Evolutionary conservation across 2,888 invertebrate genomes (phyloP), one percentile per base, ranked within the genome.

Genomic region (Brachylomia viminalis): DNA sequence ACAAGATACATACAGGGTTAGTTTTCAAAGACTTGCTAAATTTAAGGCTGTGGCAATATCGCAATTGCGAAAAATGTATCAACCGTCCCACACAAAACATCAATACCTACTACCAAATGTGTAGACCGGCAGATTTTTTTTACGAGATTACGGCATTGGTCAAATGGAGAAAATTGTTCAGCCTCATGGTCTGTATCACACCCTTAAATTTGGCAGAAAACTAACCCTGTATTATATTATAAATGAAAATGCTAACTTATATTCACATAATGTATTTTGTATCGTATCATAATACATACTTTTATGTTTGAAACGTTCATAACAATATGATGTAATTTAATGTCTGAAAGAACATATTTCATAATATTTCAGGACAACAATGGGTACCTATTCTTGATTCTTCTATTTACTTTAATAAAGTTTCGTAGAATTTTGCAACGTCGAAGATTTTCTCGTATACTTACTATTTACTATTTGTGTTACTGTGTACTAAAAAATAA

Each of bases 261-360:
- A 47, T 30, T 20, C 30, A 33, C 27, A 15, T 58, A 20, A 64
- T 38, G 27, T 78, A 47, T 67, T 82, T 62, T 33, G 15, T 66
- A 33, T 67, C 8, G 8, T 33, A 54, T 6, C n/a, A 33, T 38
- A 42, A 42, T 38, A 23, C 27, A 38, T 52, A 61, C 15, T 47
- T 52, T 82, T 38, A 11, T 38, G 6, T 56, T 10, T 30, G 38
- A 62, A 80, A 62, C 47, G 62, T 75, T 49, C 15, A 23, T 49
- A 30, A 49, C 38, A 49, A 47, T 30, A 30, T 17, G 5, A 23
- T 30, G 17, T 67, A 56, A 23, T 23, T 7, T 59, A 52, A 54
- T 54, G 30, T 62, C 23, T 77, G 45, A 33, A 66, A 66, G 27
- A 82, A 62, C 17, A 49, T 62, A 49, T 72, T 59, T 61, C n/a